Evolutionary conservation across 2,797 vertebrate genomes (phyloP).

Genomic region (Zenarchopterus dispar): DNA sequence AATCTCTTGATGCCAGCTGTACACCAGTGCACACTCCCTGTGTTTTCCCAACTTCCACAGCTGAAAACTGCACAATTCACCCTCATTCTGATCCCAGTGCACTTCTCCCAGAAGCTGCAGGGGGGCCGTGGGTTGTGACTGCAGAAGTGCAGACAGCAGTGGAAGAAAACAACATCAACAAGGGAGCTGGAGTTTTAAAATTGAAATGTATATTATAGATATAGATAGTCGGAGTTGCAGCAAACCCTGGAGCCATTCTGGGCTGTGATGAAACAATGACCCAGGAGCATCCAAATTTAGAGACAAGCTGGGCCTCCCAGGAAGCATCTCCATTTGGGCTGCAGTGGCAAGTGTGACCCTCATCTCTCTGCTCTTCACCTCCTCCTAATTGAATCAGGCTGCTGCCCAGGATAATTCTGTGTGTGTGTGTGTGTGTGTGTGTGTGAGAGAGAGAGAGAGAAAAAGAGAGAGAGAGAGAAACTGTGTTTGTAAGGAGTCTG

Average conservation of each 20-base stretch:
- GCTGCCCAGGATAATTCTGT: conserved; percentile 64
- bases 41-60: neutral
- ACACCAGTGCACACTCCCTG: neutral
- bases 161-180: conserved; percentile 23
- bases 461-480: neutral
- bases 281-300: conserved; percentile 79
- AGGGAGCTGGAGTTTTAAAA: conserved; percentile 38
- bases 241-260: conserved; percentile 55
- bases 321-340: conserved; percentile 75
- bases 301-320: conserved; percentile 68
- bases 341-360: conserved; percentile 76
- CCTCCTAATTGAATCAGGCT: conserved; percentile 82
- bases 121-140: conserved; percentile 15
- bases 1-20: conserved; percentile 6
- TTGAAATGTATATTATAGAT: conserved; percentile 62
- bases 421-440: conserved; percentile 30
- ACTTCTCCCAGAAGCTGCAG: conserved; percentile 24
- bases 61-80: conserved; percentile 5
- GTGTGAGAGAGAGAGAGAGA: conserved; percentile 3
- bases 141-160: neutral
- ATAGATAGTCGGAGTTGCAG: conserved; percentile 47
- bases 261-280: conserved; percentile 73
- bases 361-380: conserved; percentile 80
- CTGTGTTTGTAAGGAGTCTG: conserved; percentile 27
- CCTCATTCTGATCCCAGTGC: conserved; percentile 15